Conservation (phyloP, 2,888 invertebrate species). For the Mystacides longicornis region DNA sequence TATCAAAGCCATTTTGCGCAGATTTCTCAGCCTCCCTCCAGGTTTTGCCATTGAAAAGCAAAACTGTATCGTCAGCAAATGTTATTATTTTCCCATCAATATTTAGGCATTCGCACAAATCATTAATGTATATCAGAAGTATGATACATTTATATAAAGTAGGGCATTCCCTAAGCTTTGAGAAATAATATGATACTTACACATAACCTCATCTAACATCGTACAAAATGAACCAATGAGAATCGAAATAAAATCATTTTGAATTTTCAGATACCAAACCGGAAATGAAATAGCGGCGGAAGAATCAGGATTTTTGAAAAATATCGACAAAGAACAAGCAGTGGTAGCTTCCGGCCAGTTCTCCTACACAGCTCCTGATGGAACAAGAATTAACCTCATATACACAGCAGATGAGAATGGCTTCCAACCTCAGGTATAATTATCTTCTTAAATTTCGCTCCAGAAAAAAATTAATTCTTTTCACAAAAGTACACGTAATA, state of each 20-base stretch:
- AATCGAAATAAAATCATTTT: not conserved
- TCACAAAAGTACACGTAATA: not conserved
- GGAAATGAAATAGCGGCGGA: constrained; percentile 58
- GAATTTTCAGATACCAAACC: constrained; percentile 49
- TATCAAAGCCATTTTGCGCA: no score
- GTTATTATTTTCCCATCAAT: no score
- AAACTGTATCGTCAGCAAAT: no score
- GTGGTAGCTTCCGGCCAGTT: constrained; percentile 54
- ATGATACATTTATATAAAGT: no score
- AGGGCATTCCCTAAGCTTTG: no score
- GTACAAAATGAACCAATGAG: not conserved
- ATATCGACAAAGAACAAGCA: constrained; percentile 48
- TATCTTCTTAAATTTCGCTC: not conserved
- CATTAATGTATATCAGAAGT: no score
- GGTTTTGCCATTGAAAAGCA: no score
- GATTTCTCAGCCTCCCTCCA: no score
- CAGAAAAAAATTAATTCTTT: not conserved
- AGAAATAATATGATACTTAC: not conserved
- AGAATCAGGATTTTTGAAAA: constrained; percentile 54
- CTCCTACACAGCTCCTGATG: constrained; percentile 62
- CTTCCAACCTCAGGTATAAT: constrained; percentile 52
- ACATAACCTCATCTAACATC: no score
- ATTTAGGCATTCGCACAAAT: no score
- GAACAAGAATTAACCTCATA: constrained; percentile 52
- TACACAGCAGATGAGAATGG: constrained; percentile 66